Evolutionary conservation across 53 echinoderm and acorn worm species (phyloP), one percentile per base, ranked within the genome.

Genomic region (Astropecten irregularis): DNA sequence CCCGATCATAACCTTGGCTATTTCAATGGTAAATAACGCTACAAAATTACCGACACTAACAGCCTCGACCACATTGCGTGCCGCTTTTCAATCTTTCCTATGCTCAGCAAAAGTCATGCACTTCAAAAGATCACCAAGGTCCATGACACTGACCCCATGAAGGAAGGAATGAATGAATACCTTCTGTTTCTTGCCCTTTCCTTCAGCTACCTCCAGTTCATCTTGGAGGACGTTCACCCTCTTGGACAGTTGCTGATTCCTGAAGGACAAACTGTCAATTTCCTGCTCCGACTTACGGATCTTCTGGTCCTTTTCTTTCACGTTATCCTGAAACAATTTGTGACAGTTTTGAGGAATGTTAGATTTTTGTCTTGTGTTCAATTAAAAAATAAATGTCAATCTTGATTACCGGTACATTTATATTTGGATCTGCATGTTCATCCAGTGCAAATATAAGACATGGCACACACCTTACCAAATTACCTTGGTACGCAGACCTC

Each of bases 261-360:
- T 94, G 81, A 97, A 97, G 14, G 94, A 73, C 52, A 97, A 81
- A 52, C 97, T 97, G 85, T 97, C 97, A 54, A 91, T 69, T 69
- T 97, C 96, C 84, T 97, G 97, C 83, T 97, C 97, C 57, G 87
- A 90, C 66, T 96, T 97, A 15, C 97, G 91, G 27, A 97, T 90
- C 66, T 89, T 89, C 47, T 95, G 94, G 53, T 97, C 97, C 26
- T 90, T 85, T 35, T 95, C 94, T 40, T 95, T 97, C 22, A 97
- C 42, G 29, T 73, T 76, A 15, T 94, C 97, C 97, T 97, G 72
- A 35, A 66, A 53, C 53, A 53, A 14, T 20, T n/a, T 16, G 14
- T 10, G 36, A 7, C 13, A 66, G 21, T 15, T 19, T 8, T 36
- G 36, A 11, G 39, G 5, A 30, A 16, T n/a, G n/a, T n/a, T 21